Base-by-base conservation (phyloP, 2,888 invertebrate species). In the Scaptomyza cyrtandrae region DNA sequence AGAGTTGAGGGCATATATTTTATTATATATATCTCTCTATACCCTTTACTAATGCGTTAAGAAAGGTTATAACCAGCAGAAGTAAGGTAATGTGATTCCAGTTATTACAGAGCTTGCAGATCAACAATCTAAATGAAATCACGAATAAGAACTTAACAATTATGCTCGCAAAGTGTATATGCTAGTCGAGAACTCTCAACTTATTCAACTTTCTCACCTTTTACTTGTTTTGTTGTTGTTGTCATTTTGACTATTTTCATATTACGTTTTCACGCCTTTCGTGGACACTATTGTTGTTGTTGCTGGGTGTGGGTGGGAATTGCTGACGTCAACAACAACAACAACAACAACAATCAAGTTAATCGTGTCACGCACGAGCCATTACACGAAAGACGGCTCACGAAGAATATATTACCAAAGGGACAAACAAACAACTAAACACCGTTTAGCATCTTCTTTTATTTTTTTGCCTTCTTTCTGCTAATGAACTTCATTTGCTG, bases 401-500 rank as follows among this genome's bases (percentile, higher is more conserved):
- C 35, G 49, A 50, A 29, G 16, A 63, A 14, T 11, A 14, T 16
- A 41, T 9, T n/a, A 24, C 1, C 44, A 60, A 57, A 13, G 37
- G 31, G 41, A 39, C 29, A 29, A 50, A 43, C 54, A 72, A 45
- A 64, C 29, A 46, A 63, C 61, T 58, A 64, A 69, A 65, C 39
- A 48, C 54, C 62, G 60, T 80, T 72, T 61, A 69, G 75, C 54
- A 59, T 45, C 48, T 70, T 53, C 53, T 45, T 6, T 29, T 31
- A 9, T 10, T 31, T 6, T 31, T 31, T 29, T 6, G 5, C 5
- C 1, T 31, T 31, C 9, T 31, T 10, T 50, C 61, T 63, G 64
- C 77, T 79, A 75, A 80, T 73, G 80, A 75, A 75, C 79, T 72
- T 75, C 72, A 79, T 82, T 80, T 77, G 78, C 80, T 53, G 65